Conservation (phyloP, 1,140 invertebrate species). For the Chironomus tepperi region DNA sequence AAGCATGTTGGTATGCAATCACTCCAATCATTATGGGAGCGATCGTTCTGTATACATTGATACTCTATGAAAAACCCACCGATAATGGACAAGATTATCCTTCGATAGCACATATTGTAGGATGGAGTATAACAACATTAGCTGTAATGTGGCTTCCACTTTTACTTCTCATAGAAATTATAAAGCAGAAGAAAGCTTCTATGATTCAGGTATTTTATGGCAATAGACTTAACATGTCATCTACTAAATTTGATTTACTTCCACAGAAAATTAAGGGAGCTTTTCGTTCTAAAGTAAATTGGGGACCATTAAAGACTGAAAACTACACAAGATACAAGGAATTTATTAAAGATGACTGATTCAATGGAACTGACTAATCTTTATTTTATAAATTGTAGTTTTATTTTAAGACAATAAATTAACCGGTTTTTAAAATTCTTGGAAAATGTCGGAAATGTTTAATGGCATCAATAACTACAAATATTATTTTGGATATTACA, state of each 20-base stretch:
- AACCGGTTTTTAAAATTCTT: no score
- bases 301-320: slow-evolving; percentile 43
- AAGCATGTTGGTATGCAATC: slow-evolving; percentile 68
- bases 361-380: no score
- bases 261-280: slow-evolving; percentile 41
- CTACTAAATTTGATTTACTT: not conserved
- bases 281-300: slow-evolving; percentile 43
- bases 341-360: not conserved
- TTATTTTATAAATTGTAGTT: no score
- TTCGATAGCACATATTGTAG: slow-evolving; percentile 32
- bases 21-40: slow-evolving; percentile 58
- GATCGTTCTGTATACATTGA: not conserved
- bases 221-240: not conserved
- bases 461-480: no score
- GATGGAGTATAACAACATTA: slow-evolving; percentile 48
- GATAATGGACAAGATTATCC: not conserved
- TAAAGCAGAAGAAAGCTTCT: slow-evolving; percentile 37
- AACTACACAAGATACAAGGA: not conserved
- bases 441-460: no score
- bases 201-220: slow-evolving; percentile 24
- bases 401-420: no score
- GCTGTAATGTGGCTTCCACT: slow-evolving; percentile 49
- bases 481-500: no score
- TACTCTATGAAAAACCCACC: not conserved
- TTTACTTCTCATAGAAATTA: slow-evolving; percentile 44